These are phyloP conservation scores for Mechanitis messenoides DNA, from an alignment of 2,888 invertebrate species.

Conservation along the genomic window DNA sequence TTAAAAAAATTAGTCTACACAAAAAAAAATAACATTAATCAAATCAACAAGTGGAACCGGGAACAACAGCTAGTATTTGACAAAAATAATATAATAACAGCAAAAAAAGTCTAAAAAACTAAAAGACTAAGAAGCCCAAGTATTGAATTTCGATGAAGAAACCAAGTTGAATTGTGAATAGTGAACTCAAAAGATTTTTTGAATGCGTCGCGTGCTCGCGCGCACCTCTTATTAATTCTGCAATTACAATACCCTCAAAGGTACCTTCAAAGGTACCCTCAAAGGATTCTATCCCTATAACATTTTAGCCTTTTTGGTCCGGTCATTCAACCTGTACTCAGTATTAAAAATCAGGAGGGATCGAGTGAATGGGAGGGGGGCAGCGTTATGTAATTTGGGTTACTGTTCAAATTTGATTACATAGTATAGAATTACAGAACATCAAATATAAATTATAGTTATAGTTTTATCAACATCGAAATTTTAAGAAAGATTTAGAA, in stretches of 20 bases:
- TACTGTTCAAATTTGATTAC: slow-evolving; percentile 15
- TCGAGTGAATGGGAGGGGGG: slow-evolving; percentile 6
- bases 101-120: background rate
- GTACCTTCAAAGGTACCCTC: background rate
- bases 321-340: slow-evolving; percentile 60
- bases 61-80: no score
- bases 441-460: no score
- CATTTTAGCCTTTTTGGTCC: slow-evolving; percentile 34
- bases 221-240: slow-evolving; percentile 27
- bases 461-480: no score
- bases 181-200: slow-evolving; percentile 15
- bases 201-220: slow-evolving; percentile 31
- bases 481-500: no score
- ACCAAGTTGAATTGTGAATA: slow-evolving; percentile 12
- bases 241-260: slow-evolving; percentile 25
- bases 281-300: background rate
- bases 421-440: background rate
- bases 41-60: background rate
- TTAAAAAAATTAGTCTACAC: background rate
- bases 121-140: background rate
- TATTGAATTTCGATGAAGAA: slow-evolving; percentile 5
- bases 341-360: slow-evolving; percentile 36
- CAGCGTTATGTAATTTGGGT: slow-evolving; percentile 9
- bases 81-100: background rate
- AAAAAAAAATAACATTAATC: background rate